phyloP scores from a whole-genome alignment of 2,797 vertebrate genomes.

The Denticeps clupeoides region DNA sequence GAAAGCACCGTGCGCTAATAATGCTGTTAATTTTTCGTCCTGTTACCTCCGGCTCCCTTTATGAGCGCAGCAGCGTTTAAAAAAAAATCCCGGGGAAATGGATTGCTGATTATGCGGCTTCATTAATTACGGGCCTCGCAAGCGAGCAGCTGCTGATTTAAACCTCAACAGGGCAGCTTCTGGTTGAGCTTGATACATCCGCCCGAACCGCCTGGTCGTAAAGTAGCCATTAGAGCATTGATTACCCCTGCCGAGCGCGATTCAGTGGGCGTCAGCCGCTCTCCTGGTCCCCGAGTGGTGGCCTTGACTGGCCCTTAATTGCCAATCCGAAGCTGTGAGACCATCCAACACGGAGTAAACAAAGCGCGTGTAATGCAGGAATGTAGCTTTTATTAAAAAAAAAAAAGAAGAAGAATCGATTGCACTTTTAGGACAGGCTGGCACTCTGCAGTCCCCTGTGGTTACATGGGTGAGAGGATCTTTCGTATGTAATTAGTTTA shows the following conservation, averaged over 20 bases:
- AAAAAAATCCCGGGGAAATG: slow-evolving; percentile 28
- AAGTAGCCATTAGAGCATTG: slow-evolving; percentile 40
- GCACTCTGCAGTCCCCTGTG: background rate
- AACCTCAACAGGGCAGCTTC: slow-evolving; percentile 43
- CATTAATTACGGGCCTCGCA: slow-evolving; percentile 47
- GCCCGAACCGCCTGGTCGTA: slow-evolving; percentile 29
- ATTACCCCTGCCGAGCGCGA: slow-evolving; percentile 30
- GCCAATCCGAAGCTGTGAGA: slow-evolving; percentile 15
- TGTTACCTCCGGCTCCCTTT: slow-evolving; percentile 43
- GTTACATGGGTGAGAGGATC: background rate
- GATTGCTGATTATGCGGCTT: slow-evolving; percentile 41
- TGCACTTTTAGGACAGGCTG: slow-evolving; percentile 1
- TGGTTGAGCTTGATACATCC: slow-evolving; percentile 47
- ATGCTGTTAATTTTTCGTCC: slow-evolving; percentile 40
- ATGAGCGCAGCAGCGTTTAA: slow-evolving; percentile 44
- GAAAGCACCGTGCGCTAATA: slow-evolving; percentile 31
- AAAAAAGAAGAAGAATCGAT: background rate
- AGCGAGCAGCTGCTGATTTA: slow-evolving; percentile 53
- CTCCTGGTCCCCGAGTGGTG: background rate
- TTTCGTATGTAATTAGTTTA: background rate
- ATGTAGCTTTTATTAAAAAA: no score
- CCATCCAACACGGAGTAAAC: slow-evolving; percentile 8
- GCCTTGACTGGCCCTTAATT: slow-evolving; percentile 24
- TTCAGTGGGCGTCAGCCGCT: slow-evolving; percentile 4
- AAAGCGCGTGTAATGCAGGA: no score